Evolutionary conservation across 2,797 vertebrate species (phyloP), one percentile per base, ranked within the genome.

Genomic region (Valencia hispanica): DNA sequence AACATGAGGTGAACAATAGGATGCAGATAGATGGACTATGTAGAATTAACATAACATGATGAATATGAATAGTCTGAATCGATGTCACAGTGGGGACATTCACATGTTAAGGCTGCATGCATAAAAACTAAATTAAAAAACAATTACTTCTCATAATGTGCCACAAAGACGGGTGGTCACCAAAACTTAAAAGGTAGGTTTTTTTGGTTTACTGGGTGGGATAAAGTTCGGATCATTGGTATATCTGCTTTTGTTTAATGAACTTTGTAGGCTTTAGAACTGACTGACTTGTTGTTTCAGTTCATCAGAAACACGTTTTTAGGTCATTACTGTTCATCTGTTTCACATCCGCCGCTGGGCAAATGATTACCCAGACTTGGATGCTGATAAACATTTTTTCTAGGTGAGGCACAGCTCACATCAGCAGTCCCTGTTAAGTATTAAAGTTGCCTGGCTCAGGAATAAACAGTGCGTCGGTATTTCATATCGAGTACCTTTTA

Each of bases 361-460:
- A 30, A 94, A 93, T 94, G 82, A 93, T 94, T 93, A 78, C 68
- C 47, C 32, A 0, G 36, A 36, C 50, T 70, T 72, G 78, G 79
- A 84, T 78, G 91, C 87, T 94, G 91, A 94, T 88, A 69, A 41
- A 63, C 84, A 76, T 83, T 76, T 83, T 93, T 87, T 88, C 77
- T 77, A 84, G 74, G 76, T 78, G 43, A 80, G 75, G 79, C 79
- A 73, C 65, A 5, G 84, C 89, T 85, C 41, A 84, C 81, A 75
- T 91, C 88, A 91, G 87, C 91, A 76, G 65, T 81, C 66, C 27
- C 70, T 66, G 77, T 79, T 81, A 78, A 74, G 68, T 5, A 53
- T 72, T 77, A n/a, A 80, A 75, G 79, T 53, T 18, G 50, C 36
- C 4, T 2, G 17, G 20, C 10, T 1, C 20, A 48, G 61, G n/a